Percentiles rank a stretch among this genome's conserved stretches.
phyloP scores from a whole-genome alignment of 2,797 vertebrate species.

The Chaetodon trifasciatus region DNA sequence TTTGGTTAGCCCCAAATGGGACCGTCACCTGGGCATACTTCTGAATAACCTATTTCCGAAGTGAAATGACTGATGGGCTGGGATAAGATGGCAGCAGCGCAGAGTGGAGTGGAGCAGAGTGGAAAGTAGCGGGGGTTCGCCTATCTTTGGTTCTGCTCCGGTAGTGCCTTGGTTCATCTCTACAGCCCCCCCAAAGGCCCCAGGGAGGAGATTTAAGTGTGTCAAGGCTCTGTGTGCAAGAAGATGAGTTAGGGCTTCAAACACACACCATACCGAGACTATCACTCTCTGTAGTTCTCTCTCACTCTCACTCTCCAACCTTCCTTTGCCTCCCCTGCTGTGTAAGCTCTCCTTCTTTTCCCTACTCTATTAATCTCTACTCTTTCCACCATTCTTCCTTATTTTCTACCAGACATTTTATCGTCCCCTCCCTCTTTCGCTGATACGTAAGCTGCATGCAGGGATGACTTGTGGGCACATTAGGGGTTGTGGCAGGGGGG shows the following conservation, averaged over 20 bases:
- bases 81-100: conserved; percentile 61
- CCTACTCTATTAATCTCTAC: conserved; percentile 62
- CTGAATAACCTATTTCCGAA: conserved; percentile 69
- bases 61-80: conserved; percentile 73
- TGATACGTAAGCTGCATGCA: conserved; percentile 41
- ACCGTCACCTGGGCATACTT: conserved; percentile 61
- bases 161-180: conserved; percentile 64
- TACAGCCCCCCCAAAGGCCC: conserved; percentile 53
- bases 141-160: conserved; percentile 71
- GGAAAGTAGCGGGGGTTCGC: conserved; percentile 52
- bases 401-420: conserved; percentile 43
- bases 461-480: conserved; percentile 70
- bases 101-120: conserved; percentile 55
- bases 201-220: conserved; percentile 71
- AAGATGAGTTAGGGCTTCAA: conserved; percentile 72
- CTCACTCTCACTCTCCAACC: conserved; percentile 25
- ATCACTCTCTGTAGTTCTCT: conserved; percentile 43
- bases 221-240: conserved; percentile 73
- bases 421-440: conserved; percentile 21
- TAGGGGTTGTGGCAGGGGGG: conserved; percentile 43
- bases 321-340: conserved; percentile 47
- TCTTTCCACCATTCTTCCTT: conserved; percentile 50
- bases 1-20: conserved; percentile 52
- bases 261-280: conserved; percentile 40
- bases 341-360: conserved; percentile 45